phyloP scores from a whole-genome alignment of 2,888 invertebrate genomes.

The Hirtodrosophila histrioides region DNA sequence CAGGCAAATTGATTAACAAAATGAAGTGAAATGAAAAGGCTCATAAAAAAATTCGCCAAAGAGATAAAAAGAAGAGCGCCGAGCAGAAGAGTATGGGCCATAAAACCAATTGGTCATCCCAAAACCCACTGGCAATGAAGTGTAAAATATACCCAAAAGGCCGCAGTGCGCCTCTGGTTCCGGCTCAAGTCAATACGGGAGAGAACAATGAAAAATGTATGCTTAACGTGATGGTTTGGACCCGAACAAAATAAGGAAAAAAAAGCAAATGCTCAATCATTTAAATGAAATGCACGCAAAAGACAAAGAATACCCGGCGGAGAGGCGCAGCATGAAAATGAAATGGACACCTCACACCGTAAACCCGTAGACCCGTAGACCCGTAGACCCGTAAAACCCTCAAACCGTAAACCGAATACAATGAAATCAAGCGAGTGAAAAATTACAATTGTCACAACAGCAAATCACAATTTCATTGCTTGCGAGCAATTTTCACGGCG shows the following conservation, averaged over 20 bases:
- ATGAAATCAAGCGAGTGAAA: constrained; percentile 76
- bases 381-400: too few relatives aligned
- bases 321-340: constrained; percentile 3
- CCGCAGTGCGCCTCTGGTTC: constrained; percentile 11
- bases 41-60: constrained; percentile 54
- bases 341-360: constrained; percentile 30
- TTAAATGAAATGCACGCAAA: constrained; percentile 58
- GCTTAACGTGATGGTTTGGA: constrained; percentile 32
- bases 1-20: constrained; percentile 69
- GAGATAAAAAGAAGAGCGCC: constrained; percentile 18
- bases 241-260: constrained; percentile 11
- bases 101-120: constrained; percentile 66
- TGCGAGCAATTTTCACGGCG: constrained; percentile 56
- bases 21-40: constrained; percentile 65
- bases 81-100: constrained; percentile 12
- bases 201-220: constrained; percentile 66
- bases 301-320: constrained; percentile 18
- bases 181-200: constrained; percentile 34
- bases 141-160: constrained; percentile 68
- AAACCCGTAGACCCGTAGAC: not conserved
- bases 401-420: constrained; percentile 6
- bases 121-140: constrained; percentile 58
- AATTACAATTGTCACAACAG: constrained; percentile 78
- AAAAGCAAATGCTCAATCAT: constrained; percentile 52
- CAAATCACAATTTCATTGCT: constrained; percentile 76